Percentiles rank a stretch among this genome's conserved stretches.
phyloP scores from a whole-genome alignment of 2,888 invertebrate species.

The Papilio demoleus region DNA sequence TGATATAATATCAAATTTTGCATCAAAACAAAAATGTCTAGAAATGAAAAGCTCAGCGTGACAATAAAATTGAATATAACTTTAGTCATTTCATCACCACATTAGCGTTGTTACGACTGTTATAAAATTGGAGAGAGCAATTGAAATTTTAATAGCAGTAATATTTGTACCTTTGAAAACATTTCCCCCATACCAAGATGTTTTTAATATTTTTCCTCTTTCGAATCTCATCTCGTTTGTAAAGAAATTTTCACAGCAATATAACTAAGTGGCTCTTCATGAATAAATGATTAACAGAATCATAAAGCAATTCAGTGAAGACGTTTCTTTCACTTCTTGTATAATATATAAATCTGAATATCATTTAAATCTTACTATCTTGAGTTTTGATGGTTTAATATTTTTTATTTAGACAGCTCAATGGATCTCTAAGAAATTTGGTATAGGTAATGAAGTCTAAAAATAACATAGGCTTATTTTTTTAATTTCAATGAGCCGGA shows the following conservation, averaged over 20 bases:
- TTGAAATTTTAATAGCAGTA: conserved; percentile 35
- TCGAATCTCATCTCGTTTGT: conserved; percentile 26
- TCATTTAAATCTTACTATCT: no score
- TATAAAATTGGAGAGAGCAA: conserved; percentile 37
- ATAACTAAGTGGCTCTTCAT: conserved; percentile 22
- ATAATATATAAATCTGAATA: conserved; percentile 1
- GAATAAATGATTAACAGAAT: conserved; percentile 27
- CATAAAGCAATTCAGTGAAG: background rate
- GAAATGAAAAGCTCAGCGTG: conserved; percentile 11
- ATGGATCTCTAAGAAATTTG: no score
- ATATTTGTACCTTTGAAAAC: conserved; percentile 34
- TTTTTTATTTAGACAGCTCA: no score
- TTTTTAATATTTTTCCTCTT: conserved; percentile 31
- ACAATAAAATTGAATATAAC: conserved; percentile 30
- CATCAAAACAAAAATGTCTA: conserved; percentile 1
- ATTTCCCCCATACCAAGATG: conserved; percentile 5
- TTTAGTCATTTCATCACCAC: conserved; percentile 25
- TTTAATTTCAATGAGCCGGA: no score
- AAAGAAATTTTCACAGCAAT: conserved; percentile 24
- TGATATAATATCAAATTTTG: background rate
- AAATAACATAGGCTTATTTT: no score
- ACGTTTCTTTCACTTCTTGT: background rate
- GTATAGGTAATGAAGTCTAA: no score
- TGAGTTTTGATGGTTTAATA: no score
- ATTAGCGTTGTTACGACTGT: conserved; percentile 36